Evolutionary conservation across 2,888 invertebrate genomes (phyloP).

Genomic region (Drosophila hamatofila): DNA sequence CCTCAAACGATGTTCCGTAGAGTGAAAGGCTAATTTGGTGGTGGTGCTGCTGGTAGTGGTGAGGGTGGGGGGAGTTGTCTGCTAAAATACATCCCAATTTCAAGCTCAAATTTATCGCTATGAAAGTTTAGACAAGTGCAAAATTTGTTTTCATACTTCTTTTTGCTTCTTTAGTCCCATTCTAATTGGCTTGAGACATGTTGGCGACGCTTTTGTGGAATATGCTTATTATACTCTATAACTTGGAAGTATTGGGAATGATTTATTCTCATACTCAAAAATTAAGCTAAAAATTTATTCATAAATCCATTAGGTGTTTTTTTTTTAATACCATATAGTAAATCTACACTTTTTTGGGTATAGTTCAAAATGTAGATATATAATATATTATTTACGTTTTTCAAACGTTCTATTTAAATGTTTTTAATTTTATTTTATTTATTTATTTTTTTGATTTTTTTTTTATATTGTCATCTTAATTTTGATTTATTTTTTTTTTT

Average conservation of each 20-base stretch:
- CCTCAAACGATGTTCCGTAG: not conserved
- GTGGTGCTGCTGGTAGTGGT: not conserved
- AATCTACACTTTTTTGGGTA: too few relatives aligned
- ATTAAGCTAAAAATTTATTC: not conserved
- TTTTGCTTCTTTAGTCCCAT: not conserved
- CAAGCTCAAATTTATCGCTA: conserved; percentile 43
- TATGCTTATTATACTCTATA: conserved; percentile 24
- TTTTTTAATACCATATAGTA: too few relatives aligned
- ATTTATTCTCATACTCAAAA: not conserved
- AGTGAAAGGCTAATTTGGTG: not conserved
- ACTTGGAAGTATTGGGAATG: not conserved
- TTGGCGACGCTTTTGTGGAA: not conserved
- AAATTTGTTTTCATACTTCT: conserved; percentile 22
- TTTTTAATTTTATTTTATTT: too few relatives aligned
- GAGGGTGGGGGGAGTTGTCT: not conserved
- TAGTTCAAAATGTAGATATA: too few relatives aligned
- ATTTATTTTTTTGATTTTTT: too few relatives aligned
- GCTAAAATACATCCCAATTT: conserved; percentile 31
- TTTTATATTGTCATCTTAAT: too few relatives aligned
- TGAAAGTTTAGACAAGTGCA: conserved; percentile 40
- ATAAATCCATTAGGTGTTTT: too few relatives aligned
- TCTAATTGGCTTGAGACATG: conserved; percentile 39
- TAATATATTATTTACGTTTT: too few relatives aligned
- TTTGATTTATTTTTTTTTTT: too few relatives aligned
- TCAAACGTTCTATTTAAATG: too few relatives aligned